Base-by-base conservation (phyloP, 2,113 vertebrate species). In the Rhineura floridana region DNA sequence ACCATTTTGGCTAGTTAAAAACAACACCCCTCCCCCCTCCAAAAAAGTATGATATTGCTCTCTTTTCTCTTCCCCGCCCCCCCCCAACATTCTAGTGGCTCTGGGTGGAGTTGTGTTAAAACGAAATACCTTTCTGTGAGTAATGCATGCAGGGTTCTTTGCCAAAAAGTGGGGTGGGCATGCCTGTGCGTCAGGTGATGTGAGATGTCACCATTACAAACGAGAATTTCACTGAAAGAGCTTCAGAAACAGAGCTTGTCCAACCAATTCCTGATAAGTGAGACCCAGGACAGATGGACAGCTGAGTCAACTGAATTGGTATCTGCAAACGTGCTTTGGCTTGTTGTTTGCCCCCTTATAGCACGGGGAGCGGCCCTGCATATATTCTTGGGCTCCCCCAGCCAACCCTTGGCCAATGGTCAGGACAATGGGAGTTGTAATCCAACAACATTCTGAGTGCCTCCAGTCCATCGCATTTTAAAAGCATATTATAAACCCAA, bases 1-100 rank as follows among this genome's bases (percentile, higher is more conserved):
- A 4, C 86, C 63, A 75, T 80, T 48, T 77, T 46, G 87, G 87
- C 82, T 90, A 84, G 84, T 85, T 89, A 87, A 81, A 42, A n/a
- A 63, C 39, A 75, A 80, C 42, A 83, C 87, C n/a, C 48, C 15
- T 30, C 85, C 11, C 63, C 75, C 15, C 3, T 6, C 12, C 23
- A 11, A 46, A 1, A 42, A 42, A 19, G 69, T 75, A 85, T 69
- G 87, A 72, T 52, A 36, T 55, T 84, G 46, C n/a, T 92, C 65
- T 85, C 73, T 65, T 87, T 91, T 81, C 69, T 28, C 80, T 75
- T 23, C 81, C 13, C 62, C 10, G 2, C 10, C n/a, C 3, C 69
- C 36, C 13, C 3, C 30, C 3, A 67, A 44, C 15, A 50, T 44
- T 73, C 42, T 39, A 55, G 69, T 6, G 33, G 33, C 48, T 52